Base-by-base conservation (phyloP, 2,797 vertebrate genomes). In the Malurus splendens region DNA sequence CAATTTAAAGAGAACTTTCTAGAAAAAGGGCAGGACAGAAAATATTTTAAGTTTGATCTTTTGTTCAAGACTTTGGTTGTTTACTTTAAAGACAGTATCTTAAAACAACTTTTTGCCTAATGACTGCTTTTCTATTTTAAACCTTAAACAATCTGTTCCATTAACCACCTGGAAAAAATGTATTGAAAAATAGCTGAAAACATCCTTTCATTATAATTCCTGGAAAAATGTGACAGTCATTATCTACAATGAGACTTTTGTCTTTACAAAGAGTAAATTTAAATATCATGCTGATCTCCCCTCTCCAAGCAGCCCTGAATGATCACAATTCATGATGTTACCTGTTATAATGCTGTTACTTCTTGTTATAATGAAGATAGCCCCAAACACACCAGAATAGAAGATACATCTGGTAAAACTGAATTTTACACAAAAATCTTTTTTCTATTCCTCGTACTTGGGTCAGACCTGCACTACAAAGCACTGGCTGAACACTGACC, bases 51-150 rank as follows among this genome's bases (percentile, higher is more conserved):
- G 14, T 57, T 42, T 71, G 23, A 36, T 30, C 22, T 90, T 90
- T 82, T 72, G 27, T 48, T 85, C 56, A 87, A 65, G 47, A 56
- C 44, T 77, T 71, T 61, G 8, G 17, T 51, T 80, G 44, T 59
- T 94, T 92, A 77, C 80, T 91, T 88, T 80, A 92, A 68, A 80
- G 48, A 41, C 20, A 25, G 7, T 32, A 68, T 65, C 39, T 86
- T 84, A 62, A 70, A 89, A 18, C 9, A 12, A 4, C 32, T 61
- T 76, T 80, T 71, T 55, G 8, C 57, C 32, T 42, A 51, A 83
- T 77, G 36, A 60, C 38, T 33, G n/a, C 12, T 80, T 56, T 78
- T 68, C 42, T 81, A 66, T 77, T 93, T 91, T 87, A 82, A 87
- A 52, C 25, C 16, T 75, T 83, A 79, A 75, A 78, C 39, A 75